Percentiles rank a stretch among this genome's conserved stretches.
phyloP scores from a whole-genome alignment of 2,888 invertebrate genomes.

The Macrosiphum euphorbiae region DNA sequence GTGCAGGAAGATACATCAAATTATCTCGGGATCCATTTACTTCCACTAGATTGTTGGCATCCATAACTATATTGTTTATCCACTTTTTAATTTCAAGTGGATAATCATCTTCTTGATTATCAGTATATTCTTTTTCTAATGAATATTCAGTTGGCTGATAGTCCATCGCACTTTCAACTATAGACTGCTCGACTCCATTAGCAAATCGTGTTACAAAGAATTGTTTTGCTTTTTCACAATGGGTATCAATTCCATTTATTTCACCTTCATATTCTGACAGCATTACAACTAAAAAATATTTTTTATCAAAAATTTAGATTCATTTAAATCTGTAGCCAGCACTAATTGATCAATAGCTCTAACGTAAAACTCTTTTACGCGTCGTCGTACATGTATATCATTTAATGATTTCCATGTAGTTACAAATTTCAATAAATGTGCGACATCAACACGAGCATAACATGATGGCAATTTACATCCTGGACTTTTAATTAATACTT shows the following conservation, averaged over 20 bases:
- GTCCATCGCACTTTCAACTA: not conserved
- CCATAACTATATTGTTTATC: no score
- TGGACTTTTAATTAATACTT: not conserved
- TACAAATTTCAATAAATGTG: not conserved
- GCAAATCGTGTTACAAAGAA: not conserved
- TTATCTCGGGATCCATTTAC: no score
- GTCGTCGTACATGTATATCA: not conserved
- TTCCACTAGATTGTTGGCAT: no score
- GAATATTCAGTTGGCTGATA: not conserved
- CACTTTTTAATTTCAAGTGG: no score
- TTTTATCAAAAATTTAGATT: not conserved
- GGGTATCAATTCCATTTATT: not conserved
- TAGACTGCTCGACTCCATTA: not conserved
- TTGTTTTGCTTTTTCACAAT: not conserved
- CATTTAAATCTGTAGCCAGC: not conserved
- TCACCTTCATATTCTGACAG: not conserved
- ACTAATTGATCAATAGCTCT: not conserved
- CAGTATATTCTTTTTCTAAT: no score
- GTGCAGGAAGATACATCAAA: no score
- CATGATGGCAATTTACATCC: not conserved
- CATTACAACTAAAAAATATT: conserved; percentile 17
- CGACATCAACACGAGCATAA: not conserved
- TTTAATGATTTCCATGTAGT: not conserved
- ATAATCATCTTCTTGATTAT: no score
- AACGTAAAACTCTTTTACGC: conserved; percentile 1